Conservation (phyloP, 2,888 invertebrate genomes). For the Ormyrus thymus region DNA sequence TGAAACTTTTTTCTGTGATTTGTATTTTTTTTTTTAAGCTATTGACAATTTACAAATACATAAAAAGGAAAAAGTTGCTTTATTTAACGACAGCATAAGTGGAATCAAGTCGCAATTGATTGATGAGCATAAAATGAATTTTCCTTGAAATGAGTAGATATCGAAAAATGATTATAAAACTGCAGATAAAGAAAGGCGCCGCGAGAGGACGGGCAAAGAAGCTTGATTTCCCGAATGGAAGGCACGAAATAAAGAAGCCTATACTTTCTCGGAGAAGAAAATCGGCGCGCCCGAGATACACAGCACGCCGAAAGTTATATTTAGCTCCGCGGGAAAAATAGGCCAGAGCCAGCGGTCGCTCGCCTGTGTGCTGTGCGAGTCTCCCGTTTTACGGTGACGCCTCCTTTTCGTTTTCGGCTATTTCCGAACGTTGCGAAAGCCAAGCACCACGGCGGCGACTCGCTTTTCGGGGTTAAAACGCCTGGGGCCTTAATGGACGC, state of each 20-base stretch:
- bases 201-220: conserved; percentile 13
- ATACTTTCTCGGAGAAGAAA: conserved; percentile 37
- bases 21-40: too few relatives aligned
- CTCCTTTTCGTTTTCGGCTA: conserved; percentile 68
- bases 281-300: conserved; percentile 10
- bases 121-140: too few relatives aligned
- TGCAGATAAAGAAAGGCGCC: too few relatives aligned
- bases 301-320: conserved; percentile 64
- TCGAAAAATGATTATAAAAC: too few relatives aligned
- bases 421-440: conserved; percentile 69
- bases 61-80: too few relatives aligned
- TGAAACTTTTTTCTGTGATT: too few relatives aligned
- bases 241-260: conserved; percentile 29
- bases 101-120: too few relatives aligned
- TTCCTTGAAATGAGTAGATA: too few relatives aligned
- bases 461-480: conserved; percentile 28
- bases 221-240: background rate
- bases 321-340: conserved; percentile 69
- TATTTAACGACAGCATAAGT: too few relatives aligned
- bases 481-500: conserved; percentile 44
- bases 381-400: conserved; percentile 48
- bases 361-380: too few relatives aligned
- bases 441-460: conserved; percentile 54
- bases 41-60: too few relatives aligned
- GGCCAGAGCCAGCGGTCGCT: conserved; percentile 67